phyloP scores from a whole-genome alignment of 2,888 invertebrate genomes.

The Craniophora ligustri region DNA sequence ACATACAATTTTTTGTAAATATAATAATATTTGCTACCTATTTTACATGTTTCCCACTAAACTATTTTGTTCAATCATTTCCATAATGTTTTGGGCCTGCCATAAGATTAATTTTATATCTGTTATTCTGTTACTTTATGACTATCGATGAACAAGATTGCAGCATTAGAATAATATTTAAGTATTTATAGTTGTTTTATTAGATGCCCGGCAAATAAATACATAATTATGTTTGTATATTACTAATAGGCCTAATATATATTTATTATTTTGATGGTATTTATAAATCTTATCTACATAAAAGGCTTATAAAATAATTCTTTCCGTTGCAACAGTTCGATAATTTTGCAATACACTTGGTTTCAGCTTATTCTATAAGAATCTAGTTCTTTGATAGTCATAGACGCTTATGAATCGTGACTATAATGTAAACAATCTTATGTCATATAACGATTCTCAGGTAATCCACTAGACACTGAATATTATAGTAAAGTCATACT shows the following conservation, averaged over 20 bases:
- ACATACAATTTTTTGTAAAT: no score
- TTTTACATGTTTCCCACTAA: slow-evolving; percentile 3
- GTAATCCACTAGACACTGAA: neutral
- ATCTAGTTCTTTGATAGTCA: neutral
- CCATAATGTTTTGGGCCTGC: slow-evolving; percentile 29
- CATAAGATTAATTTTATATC: neutral
- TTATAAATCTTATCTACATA: no score
- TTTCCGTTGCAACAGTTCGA: no score
- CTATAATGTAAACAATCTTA: no score
- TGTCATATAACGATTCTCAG: neutral
- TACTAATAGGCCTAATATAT: no score
- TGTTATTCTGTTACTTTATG: neutral
- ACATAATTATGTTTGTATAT: no score
- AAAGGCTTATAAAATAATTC: no score
- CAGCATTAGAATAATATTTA: no score
- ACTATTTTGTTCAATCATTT: neutral
- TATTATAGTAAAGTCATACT: neutral
- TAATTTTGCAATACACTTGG: neutral
- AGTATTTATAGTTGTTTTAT: no score
- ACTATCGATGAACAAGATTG: neutral
- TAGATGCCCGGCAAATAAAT: no score
- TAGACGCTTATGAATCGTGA: neutral
- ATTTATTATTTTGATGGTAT: no score
- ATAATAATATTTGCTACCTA: neutral
- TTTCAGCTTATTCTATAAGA: neutral